Evolutionary conservation across 2,113 vertebrate species (phyloP), one percentile per base, ranked within the genome.

Genomic region (Hippocampus abdominalis): DNA sequence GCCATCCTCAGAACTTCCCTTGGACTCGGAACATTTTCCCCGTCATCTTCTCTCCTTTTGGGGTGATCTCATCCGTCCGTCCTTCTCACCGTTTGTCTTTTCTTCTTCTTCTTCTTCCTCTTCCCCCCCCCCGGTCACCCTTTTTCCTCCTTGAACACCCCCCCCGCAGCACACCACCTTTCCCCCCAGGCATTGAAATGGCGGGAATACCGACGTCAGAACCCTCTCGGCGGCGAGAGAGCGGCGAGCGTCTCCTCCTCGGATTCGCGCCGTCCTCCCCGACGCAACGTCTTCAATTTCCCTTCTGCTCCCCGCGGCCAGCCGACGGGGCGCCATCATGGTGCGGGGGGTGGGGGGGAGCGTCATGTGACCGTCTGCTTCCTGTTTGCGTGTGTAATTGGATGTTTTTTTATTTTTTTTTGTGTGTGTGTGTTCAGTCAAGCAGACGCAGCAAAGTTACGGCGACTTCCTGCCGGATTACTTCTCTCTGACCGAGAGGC

Each of bases 171-270:
- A 1, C 94, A 98, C 86, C 96, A 98, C 88, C 94, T 98, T 63
- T 98, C 97, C 64, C 96, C 96, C 1, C 96, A 98, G 93, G 95
- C 95, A 0, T 93, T 99, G 80, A 99, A 98, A 87, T 98, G 97
- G 97, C 92, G 94, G 65, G 97, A 98, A 78, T 99, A 98, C 84
- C 93, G 96, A 48, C 93, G 94, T 25, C 93, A 92, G 83, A 98
- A 98, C 91, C 97, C 96, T 12, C 87, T 98, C 77, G 94, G 95
- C 60, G 89, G 95, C 78, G 94, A 96, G 66, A 90, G 90, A 0
- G 0, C 67, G 84, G 81, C 89, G 69, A 3, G 91, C 81, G 71
- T 78, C 75, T 20, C 59, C 79, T 75, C 89, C 3, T 21, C 66
- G 6, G 64, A 48, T 60, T 32, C 16, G n/a, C 79, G 75, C 83